These are phyloP conservation scores for Nemurella pictetii DNA, from an alignment of 2,888 invertebrate genomes.

Conservation along the genomic window DNA sequence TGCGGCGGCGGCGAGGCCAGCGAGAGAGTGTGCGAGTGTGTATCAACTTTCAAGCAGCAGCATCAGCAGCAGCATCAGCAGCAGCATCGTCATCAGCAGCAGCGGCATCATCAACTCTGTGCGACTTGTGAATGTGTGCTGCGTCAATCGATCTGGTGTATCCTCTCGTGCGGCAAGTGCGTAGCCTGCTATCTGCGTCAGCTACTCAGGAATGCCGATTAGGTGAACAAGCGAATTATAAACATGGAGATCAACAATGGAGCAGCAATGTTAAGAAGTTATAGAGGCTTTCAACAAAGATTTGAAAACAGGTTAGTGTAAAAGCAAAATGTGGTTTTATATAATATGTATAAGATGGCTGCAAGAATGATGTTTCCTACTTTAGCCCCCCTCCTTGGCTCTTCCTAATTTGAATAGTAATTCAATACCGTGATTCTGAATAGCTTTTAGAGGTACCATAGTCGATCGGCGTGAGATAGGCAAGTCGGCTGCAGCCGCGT, in stretches of 20 bases:
- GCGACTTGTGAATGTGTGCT: neutral
- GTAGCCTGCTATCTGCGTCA: neutral
- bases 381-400: slow-evolving; percentile 6
- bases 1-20: neutral
- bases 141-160: neutral
- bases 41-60: neutral
- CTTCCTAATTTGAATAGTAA: slow-evolving; percentile 22
- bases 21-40: neutral
- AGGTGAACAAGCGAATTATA: slow-evolving; percentile 16
- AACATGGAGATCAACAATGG: slow-evolving; percentile 25
- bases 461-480: slow-evolving; percentile 17
- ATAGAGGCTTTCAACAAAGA: slow-evolving; percentile 22
- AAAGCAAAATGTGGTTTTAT: slow-evolving; percentile 18
- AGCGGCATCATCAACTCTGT: too few relatives aligned
- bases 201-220: slow-evolving; percentile 16
- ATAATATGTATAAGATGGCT: neutral
- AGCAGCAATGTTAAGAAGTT: slow-evolving; percentile 11
- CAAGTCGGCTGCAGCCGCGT: neutral
- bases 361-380: slow-evolving; percentile 10
- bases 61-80: too few relatives aligned
- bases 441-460: slow-evolving; percentile 16
- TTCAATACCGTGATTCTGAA: slow-evolving; percentile 12
- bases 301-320: slow-evolving; percentile 21
- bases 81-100: too few relatives aligned
- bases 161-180: neutral